phyloP scores from a whole-genome alignment of 1,140 invertebrate genomes.

The Leptinotarsa texana region DNA sequence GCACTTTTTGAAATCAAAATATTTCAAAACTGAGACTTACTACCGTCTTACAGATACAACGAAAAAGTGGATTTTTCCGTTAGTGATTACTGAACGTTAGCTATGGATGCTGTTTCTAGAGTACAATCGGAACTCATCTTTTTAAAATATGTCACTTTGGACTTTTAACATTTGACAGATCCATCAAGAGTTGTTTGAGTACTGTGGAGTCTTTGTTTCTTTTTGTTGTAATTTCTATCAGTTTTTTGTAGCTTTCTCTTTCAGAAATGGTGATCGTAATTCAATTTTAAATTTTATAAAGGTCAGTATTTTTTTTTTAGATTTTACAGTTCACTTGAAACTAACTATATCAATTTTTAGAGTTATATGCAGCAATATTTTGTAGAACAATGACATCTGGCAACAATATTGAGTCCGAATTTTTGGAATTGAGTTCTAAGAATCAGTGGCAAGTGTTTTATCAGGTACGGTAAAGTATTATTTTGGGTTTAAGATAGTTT shows the following conservation, averaged over 20 bases:
- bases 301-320: not conserved
- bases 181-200: slow-evolving; percentile 2
- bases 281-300: slow-evolving; percentile 5
- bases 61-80: too few relatives aligned
- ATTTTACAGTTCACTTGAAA: not conserved
- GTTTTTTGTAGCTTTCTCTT: not conserved
- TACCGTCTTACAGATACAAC: too few relatives aligned
- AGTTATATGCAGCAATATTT: slow-evolving; percentile 4
- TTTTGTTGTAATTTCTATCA: slow-evolving; percentile 13
- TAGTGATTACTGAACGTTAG: too few relatives aligned
- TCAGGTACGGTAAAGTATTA: slow-evolving; percentile 61
- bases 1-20: too few relatives aligned
- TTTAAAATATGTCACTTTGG: not conserved
- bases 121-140: too few relatives aligned
- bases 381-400: slow-evolving; percentile 28
- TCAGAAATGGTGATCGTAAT: slow-evolving; percentile 6
- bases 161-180: not conserved
- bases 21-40: too few relatives aligned
- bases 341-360: not conserved
- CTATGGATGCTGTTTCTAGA: too few relatives aligned
- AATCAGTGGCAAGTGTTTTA: slow-evolving; percentile 68
- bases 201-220: slow-evolving; percentile 4
- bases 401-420: slow-evolving; percentile 69
- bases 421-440: slow-evolving; percentile 65
- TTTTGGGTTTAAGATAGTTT: too few relatives aligned